Conservation (phyloP, 2,113 vertebrate genomes). For the Pollimyrus isidori region DNA sequence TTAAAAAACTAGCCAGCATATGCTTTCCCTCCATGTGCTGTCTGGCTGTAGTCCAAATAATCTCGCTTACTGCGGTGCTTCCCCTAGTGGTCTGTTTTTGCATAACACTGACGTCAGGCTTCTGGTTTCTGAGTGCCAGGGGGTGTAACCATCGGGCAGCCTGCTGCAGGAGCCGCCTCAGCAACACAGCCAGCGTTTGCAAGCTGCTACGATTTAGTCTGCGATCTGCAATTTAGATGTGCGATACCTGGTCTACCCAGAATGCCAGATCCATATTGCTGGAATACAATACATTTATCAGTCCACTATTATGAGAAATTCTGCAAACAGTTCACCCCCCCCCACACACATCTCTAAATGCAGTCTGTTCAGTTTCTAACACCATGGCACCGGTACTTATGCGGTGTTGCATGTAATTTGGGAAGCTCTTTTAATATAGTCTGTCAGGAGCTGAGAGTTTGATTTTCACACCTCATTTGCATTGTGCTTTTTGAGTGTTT, state of each 20-base stretch:
- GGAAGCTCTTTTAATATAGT: background rate
- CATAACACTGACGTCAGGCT: constrained; percentile 9
- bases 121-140: background rate
- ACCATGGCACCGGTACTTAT: background rate
- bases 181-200: background rate
- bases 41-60: background rate
- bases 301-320: background rate
- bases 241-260: background rate
- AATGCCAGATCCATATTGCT: background rate
- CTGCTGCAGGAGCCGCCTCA: background rate
- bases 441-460: background rate
- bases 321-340: background rate
- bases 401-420: background rate
- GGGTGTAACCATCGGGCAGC: background rate
- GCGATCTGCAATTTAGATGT: background rate
- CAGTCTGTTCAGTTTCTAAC: background rate
- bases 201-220: background rate
- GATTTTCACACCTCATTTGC: background rate
- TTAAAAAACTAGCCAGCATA: background rate
- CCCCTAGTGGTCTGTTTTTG: background rate
- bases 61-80: background rate
- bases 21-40: background rate
- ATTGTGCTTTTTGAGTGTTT: background rate
- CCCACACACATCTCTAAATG: background rate
- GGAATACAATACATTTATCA: background rate